These are phyloP conservation scores for Leptodactylus fallax DNA, from an alignment of 2,797 vertebrate genomes.

Conservation along the genomic window DNA sequence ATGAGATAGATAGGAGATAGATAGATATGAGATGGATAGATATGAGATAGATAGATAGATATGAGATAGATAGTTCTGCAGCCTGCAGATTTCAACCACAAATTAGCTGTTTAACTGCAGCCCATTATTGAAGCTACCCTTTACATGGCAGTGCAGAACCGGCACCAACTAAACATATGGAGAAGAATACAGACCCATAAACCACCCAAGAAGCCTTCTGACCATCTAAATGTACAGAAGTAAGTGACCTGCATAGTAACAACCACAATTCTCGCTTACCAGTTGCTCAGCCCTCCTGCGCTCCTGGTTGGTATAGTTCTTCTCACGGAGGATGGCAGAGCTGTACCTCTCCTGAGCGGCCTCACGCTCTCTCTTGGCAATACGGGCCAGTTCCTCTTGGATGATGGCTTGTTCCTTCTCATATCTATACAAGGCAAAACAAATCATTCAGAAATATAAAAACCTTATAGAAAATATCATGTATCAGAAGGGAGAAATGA, in stretches of 20 bases:
- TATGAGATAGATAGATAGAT: too few relatives aligned
- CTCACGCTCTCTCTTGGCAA: constrained; percentile 80
- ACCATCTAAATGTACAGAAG: not conserved
- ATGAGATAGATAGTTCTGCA: too few relatives aligned
- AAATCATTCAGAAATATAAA: too few relatives aligned
- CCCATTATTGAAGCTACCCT: not conserved
- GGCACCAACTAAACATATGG: too few relatives aligned
- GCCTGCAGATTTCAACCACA: too few relatives aligned
- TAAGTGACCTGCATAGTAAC: not conserved
- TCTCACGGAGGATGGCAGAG: constrained; percentile 69
- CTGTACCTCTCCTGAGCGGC: constrained; percentile 73
- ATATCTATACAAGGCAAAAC: constrained; percentile 74
- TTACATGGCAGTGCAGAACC: too few relatives aligned
- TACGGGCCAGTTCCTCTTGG: constrained; percentile 81
- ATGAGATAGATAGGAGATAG: too few relatives aligned
- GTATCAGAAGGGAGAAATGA: too few relatives aligned
- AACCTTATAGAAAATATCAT: not conserved
- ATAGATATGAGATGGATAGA: too few relatives aligned
- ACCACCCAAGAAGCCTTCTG: too few relatives aligned
- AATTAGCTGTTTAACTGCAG: not conserved
- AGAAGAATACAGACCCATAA: too few relatives aligned
- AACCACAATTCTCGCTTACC: constrained; percentile 82
- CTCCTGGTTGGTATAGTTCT: constrained; percentile 71
- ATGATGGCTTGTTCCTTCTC: constrained; percentile 80
- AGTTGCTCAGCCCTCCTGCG: constrained; percentile 74